Evolutionary conservation across 2,113 vertebrate species (phyloP).

Genomic region (Cryptomyrus ogoouensis): DNA sequence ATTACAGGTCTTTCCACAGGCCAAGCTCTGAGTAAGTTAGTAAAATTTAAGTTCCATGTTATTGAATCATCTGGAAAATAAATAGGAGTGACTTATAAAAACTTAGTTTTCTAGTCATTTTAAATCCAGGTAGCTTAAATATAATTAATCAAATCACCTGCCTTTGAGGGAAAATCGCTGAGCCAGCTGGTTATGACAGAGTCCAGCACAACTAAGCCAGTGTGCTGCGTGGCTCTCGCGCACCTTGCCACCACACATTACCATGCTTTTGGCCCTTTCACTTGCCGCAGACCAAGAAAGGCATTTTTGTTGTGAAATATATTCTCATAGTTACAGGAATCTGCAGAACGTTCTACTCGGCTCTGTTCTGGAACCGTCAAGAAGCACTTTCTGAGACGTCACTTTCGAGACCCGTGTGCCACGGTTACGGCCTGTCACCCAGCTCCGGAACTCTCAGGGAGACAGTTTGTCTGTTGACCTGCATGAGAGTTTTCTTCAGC

Average conservation of each 20-base stretch:
- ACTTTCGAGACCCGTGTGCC: background rate
- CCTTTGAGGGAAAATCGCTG: conserved; percentile 19
- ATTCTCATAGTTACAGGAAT: conserved; percentile 17
- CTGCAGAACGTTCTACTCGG: background rate
- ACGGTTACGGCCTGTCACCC: background rate
- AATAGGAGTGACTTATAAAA: conserved; percentile 24
- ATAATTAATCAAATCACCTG: conserved; percentile 28
- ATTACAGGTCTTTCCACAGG: conserved; percentile 5
- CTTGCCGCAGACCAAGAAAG: conserved; percentile 8
- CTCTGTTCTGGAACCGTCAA: background rate
- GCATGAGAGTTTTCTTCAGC: background rate
- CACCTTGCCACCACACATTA: background rate
- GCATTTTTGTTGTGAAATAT: conserved; percentile 15
- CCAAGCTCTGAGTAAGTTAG: conserved; percentile 12
- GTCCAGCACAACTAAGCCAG: conserved; percentile 2
- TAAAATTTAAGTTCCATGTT: conserved; percentile 10
- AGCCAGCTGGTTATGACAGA: conserved; percentile 1
- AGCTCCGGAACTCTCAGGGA: background rate
- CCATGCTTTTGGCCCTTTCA: conserved; percentile 1
- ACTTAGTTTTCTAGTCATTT: conserved; percentile 19
- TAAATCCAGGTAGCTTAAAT: conserved; percentile 25
- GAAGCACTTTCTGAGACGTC: conserved; percentile 19
- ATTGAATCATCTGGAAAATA: conserved; percentile 24
- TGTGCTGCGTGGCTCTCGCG: background rate
- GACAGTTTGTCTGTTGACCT: background rate